phyloP scores from a whole-genome alignment of 1,140 invertebrate species.

The Aleiodes sp. region DNA sequence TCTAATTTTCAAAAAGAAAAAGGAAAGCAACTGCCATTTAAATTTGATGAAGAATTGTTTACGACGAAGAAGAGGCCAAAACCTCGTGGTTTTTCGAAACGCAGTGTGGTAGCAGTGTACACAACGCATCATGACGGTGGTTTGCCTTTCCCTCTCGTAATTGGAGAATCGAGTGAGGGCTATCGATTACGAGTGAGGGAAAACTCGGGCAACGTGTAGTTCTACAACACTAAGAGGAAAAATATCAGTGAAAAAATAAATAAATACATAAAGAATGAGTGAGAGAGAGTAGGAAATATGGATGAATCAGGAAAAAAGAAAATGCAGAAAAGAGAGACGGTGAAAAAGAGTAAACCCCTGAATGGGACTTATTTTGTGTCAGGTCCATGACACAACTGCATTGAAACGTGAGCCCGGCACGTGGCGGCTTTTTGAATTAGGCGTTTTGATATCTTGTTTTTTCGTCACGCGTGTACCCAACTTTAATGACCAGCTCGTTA shows the following conservation, averaged over 20 bases:
- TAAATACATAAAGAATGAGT: not conserved
- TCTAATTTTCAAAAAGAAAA: no score
- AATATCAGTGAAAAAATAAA: not conserved
- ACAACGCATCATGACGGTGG: conserved; percentile 40
- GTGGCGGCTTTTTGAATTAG: conserved; percentile 32
- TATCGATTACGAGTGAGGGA: conserved; percentile 52
- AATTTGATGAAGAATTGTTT: no score
- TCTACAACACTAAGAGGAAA: not conserved
- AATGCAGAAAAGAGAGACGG: no score
- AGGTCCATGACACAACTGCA: conserved; percentile 22
- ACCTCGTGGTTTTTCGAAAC: no score
- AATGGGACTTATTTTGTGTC: conserved; percentile 11
- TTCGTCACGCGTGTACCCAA: conserved; percentile 35
- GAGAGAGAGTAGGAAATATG: not conserved
- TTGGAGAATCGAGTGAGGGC: conserved; percentile 49
- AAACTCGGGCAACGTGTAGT: conserved; percentile 40
- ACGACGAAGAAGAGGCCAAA: no score
- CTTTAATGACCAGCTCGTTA: conserved; percentile 56
- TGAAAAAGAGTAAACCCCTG: not conserved
- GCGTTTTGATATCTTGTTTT: conserved; percentile 30
- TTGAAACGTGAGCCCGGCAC: conserved; percentile 25
- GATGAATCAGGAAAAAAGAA: no score
- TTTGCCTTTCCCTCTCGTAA: conserved; percentile 50
- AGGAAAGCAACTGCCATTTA: no score
- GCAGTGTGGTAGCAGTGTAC: conserved; percentile 42